Conservation (phyloP, 2,888 invertebrate species). For the Resseliella maxima region DNA sequence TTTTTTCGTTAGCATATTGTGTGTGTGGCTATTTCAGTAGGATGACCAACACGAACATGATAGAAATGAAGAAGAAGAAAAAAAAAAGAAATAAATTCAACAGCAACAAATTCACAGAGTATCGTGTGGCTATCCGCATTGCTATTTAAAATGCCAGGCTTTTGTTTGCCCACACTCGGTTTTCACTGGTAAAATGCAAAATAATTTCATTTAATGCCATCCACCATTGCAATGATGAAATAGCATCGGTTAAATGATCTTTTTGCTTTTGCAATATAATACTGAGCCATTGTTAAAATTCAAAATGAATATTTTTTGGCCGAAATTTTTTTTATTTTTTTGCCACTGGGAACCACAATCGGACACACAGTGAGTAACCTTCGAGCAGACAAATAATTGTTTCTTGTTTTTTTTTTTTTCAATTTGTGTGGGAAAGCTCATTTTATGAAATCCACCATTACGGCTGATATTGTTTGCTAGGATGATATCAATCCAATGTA, state of each 20-base stretch:
- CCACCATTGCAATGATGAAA: neutral
- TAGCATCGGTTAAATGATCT: conserved; percentile 28
- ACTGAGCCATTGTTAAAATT: neutral
- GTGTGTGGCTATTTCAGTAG: neutral
- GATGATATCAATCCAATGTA: neutral
- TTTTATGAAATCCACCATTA: neutral
- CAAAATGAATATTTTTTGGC: neutral
- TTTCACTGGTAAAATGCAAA: neutral
- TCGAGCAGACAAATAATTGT: neutral
- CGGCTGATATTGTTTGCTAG: neutral
- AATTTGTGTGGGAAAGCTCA: no score
- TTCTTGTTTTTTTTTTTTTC: neutral
- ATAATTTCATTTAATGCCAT: conserved; percentile 4
- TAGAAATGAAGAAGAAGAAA: no score
- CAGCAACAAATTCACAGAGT: neutral
- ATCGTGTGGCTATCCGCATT: neutral
- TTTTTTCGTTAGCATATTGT: neutral
- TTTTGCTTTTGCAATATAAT: conserved; percentile 19
- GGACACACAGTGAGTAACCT: neutral
- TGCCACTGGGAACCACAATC: neutral
- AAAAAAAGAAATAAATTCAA: neutral
- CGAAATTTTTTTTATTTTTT: neutral
- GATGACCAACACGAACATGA: neutral
- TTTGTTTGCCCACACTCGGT: neutral
- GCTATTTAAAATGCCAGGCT: neutral